phyloP scores from a whole-genome alignment of 2,797 vertebrate genomes.

The Sebastes diploproa region DNA sequence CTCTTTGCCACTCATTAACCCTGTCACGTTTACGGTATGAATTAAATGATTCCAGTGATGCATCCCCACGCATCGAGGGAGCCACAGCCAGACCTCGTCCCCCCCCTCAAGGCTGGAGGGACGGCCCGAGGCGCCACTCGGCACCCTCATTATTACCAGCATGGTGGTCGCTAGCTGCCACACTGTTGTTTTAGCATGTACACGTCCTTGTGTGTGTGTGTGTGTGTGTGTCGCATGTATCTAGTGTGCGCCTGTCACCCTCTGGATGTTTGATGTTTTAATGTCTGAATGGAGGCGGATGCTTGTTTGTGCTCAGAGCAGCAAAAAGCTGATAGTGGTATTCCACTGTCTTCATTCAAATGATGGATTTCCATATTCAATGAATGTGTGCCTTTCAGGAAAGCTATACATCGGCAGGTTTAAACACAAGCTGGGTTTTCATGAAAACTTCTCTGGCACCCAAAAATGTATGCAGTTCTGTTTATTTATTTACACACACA shows the following conservation, averaged over 20 bases:
- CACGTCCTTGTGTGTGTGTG: slow-evolving; percentile 1
- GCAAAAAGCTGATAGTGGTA: not conserved
- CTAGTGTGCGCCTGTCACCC: not conserved
- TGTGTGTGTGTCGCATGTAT: slow-evolving; percentile 1
- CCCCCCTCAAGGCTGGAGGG: slow-evolving; percentile 54
- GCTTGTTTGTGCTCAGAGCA: slow-evolving; percentile 3
- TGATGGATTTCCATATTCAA: not conserved
- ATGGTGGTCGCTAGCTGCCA: slow-evolving; percentile 56
- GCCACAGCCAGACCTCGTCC: slow-evolving; percentile 27
- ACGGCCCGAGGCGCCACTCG: slow-evolving; percentile 56
- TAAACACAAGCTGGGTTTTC: not conserved
- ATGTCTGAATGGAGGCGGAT: slow-evolving; percentile 8
- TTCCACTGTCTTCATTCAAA: not conserved
- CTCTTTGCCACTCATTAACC: slow-evolving; percentile 85
- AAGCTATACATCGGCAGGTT: not conserved
- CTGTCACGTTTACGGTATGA: slow-evolving; percentile 83
- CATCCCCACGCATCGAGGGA: slow-evolving; percentile 71
- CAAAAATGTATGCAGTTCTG: not conserved
- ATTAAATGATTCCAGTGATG: slow-evolving; percentile 83
- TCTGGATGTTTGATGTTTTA: slow-evolving; percentile 36
- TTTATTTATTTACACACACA: too few species aligned
- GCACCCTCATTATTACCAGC: slow-evolving; percentile 66
- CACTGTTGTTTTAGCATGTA: slow-evolving; percentile 52
- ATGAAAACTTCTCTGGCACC: not conserved
- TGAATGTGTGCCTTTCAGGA: not conserved